Evolutionary conservation across 2,888 invertebrate species (phyloP).

Genomic region (Drosophila heteroneura): DNA sequence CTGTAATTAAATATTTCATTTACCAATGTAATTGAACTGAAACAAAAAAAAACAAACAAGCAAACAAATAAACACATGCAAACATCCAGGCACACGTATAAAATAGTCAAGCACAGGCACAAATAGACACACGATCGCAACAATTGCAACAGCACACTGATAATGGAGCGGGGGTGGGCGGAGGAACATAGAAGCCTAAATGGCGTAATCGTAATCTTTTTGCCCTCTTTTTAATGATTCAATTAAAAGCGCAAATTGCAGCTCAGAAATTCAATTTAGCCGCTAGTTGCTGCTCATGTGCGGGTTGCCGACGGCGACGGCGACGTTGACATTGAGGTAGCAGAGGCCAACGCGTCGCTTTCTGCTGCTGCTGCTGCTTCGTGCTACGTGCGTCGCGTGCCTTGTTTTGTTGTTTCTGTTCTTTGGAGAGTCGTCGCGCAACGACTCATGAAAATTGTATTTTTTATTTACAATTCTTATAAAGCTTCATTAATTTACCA

Average conservation of each 20-base stretch:
- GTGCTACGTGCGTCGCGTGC: constrained; percentile 59
- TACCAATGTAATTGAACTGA: constrained; percentile 46
- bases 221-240: constrained; percentile 78
- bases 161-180: background rate
- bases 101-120: constrained; percentile 3
- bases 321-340: constrained; percentile 61
- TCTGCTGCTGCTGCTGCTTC: constrained; percentile 14
- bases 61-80: constrained; percentile 18
- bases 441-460: constrained; percentile 26
- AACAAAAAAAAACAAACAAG: constrained; percentile 16
- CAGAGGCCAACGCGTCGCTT: constrained; percentile 52
- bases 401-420: constrained; percentile 29
- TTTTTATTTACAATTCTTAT: constrained; percentile 17
- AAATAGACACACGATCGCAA: constrained; percentile 22
- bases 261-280: constrained; percentile 74
- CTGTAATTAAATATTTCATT: constrained; percentile 71
- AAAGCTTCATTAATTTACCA: constrained; percentile 32
- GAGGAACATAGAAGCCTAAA: constrained; percentile 24
- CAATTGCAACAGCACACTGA: constrained; percentile 27
- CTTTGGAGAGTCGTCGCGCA: constrained; percentile 22
- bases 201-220: constrained; percentile 78
- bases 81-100: background rate
- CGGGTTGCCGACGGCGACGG: constrained; percentile 29
- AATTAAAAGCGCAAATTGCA: constrained; percentile 77
- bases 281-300: constrained; percentile 39